A percentile compares a stretch with the other conserved stretches of the same genome.
Evolutionary conservation across 2,888 invertebrate species (phyloP).

Genomic region (Molorchus minor): DNA sequence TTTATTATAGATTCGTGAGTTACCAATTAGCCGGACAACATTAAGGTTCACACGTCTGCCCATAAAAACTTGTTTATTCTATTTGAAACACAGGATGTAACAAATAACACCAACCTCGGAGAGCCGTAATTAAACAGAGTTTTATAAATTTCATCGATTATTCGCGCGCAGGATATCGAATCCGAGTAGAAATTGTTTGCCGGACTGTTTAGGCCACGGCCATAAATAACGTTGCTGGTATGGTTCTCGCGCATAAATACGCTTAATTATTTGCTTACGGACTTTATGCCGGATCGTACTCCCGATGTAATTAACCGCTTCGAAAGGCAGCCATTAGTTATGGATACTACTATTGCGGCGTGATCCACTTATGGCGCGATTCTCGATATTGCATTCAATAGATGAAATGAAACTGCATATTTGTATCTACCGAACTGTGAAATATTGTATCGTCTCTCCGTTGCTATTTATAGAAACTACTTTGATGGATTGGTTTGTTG

Average conservation of each 20-base stretch:
- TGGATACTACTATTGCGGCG: constrained; percentile 13
- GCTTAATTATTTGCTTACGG: constrained; percentile 25
- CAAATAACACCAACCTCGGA: constrained; percentile 9
- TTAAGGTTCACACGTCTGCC: constrained; percentile 14
- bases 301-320: constrained; percentile 23
- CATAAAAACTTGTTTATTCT: constrained; percentile 21
- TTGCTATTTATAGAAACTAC: too few species aligned
- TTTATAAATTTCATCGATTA: constrained; percentile 22
- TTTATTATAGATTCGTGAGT: constrained; percentile 11
- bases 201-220: constrained; percentile 20
- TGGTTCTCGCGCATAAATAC: constrained; percentile 26
- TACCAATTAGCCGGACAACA: constrained; percentile 9
- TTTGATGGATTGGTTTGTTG: too few species aligned
- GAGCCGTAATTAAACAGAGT: constrained; percentile 20
- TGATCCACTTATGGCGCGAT: constrained; percentile 3
- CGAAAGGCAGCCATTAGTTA: constrained; percentile 19
- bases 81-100: constrained; percentile 23
- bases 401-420: too few species aligned
- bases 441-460: too few species aligned
- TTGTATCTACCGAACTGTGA: too few species aligned
- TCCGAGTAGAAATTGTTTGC: constrained; percentile 12
- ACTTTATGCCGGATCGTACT: constrained; percentile 15
- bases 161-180: constrained; percentile 11
- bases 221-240: constrained; percentile 26
- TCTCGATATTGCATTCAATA: constrained; percentile 8